Conservation (phyloP, 2,113 vertebrate species). For the Xyrauchen texanus region DNA sequence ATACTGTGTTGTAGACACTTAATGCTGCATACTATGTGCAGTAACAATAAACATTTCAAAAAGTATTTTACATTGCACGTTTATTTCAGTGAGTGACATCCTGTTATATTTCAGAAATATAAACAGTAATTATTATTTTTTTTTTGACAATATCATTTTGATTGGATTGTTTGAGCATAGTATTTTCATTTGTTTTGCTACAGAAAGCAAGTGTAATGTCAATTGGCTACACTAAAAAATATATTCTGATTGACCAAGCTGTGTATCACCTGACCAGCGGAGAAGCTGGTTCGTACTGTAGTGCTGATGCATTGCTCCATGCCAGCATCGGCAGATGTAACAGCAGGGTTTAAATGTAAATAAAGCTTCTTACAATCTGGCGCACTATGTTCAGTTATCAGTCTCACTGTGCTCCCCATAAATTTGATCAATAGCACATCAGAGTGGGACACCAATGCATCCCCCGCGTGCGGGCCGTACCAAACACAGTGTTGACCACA, state of each 20-base stretch:
- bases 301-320: slow-evolving; percentile 83
- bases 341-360: slow-evolving; percentile 90
- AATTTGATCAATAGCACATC: slow-evolving; percentile 91
- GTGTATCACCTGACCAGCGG: slow-evolving; percentile 87
- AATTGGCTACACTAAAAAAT: not conserved
- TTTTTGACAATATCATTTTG: too few relatives aligned
- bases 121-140: too few relatives aligned
- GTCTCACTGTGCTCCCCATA: slow-evolving; percentile 89
- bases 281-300: slow-evolving; percentile 90
- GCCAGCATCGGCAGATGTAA: slow-evolving; percentile 89
- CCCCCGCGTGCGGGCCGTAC: slow-evolving; percentile 80
- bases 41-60: too few relatives aligned
- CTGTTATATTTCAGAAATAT: too few relatives aligned
- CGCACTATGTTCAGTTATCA: slow-evolving; percentile 83
- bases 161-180: too few relatives aligned
- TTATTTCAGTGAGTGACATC: too few relatives aligned
- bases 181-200: too few relatives aligned
- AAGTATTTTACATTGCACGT: too few relatives aligned
- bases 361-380: slow-evolving; percentile 93
- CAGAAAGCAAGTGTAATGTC: too few relatives aligned
- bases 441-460: slow-evolving; percentile 87
- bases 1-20: too few relatives aligned
- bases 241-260: not conserved
- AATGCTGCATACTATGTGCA: too few relatives aligned
- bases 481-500: slow-evolving; percentile 93